Evolutionary conservation across 2,888 invertebrate species (phyloP).

Genomic region (Drosophila paramelanica): DNA sequence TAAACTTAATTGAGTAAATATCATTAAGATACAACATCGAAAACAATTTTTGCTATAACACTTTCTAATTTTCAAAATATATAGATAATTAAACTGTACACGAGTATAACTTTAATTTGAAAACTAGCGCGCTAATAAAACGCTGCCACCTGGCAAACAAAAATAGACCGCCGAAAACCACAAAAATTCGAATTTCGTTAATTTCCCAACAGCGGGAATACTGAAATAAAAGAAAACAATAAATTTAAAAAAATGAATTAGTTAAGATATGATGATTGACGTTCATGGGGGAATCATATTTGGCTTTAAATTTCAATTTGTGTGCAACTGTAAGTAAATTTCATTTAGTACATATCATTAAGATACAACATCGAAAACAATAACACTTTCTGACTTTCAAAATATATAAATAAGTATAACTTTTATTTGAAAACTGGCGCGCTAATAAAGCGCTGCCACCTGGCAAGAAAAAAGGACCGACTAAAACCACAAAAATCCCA

Average conservation of each 20-base stretch:
- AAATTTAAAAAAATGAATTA: neutral
- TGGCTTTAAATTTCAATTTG: too few relatives aligned
- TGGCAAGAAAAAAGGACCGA: neutral
- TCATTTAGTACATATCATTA: too few relatives aligned
- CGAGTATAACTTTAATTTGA: neutral
- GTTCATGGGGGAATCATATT: too few relatives aligned
- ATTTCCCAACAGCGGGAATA: neutral
- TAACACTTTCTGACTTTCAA: neutral
- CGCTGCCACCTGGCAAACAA: constrained; percentile 22
- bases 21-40: too few relatives aligned
- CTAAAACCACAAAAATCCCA: constrained; percentile 20
- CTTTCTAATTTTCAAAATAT: neutral
- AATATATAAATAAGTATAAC: neutral
- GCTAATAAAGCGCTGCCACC: constrained; percentile 17
- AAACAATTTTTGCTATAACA: constrained; percentile 1
- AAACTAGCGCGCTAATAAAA: neutral
- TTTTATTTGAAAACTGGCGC: neutral
- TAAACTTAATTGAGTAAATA: too few relatives aligned
- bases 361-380: neutral
- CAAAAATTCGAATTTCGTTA: neutral
- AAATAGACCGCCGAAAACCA: constrained; percentile 8
- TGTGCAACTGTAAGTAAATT: too few relatives aligned
- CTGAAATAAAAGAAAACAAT: neutral
- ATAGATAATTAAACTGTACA: neutral
- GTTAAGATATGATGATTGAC: too few relatives aligned